Percentiles rank a stretch among this genome's conserved stretches.
phyloP scores from a whole-genome alignment of 1,140 invertebrate species.

The Colletes latitarsis region DNA sequence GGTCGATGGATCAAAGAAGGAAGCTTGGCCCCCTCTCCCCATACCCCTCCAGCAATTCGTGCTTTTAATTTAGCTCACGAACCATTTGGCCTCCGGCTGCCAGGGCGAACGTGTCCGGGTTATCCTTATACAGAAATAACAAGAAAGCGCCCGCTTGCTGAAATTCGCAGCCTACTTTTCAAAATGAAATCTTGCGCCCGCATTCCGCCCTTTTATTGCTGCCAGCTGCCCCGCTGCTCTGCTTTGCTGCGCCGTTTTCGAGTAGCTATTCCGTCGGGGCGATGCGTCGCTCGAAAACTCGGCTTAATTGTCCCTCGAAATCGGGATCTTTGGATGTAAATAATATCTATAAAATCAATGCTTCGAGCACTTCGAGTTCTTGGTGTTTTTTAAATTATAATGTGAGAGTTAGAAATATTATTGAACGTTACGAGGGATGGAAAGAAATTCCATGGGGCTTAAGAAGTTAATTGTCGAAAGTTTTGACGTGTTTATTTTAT shows the following conservation, averaged over 20 bases:
- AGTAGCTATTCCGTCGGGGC: background rate
- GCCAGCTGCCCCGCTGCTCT: background rate
- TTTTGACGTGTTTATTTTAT: too few species aligned
- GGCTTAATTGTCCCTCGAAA: too few species aligned
- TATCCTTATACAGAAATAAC: constrained; percentile 59
- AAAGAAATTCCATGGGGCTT: too few species aligned
- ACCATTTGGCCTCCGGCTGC: constrained; percentile 64
- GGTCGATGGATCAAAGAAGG: constrained; percentile 74
- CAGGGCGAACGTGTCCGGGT: constrained; percentile 60
- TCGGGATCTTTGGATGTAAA: too few species aligned
- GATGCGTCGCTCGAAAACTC: too few species aligned
- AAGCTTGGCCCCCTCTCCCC: constrained; percentile 24
- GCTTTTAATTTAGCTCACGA: constrained; percentile 78
- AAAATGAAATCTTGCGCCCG: background rate
- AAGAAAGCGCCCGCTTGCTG: constrained; percentile 33
- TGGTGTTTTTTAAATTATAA: too few species aligned
- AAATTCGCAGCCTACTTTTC: constrained; percentile 42
- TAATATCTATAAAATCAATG: too few species aligned
- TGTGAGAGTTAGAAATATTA: too few species aligned
- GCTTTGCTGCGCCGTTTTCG: background rate
- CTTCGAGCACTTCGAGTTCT: too few species aligned
- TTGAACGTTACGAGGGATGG: too few species aligned
- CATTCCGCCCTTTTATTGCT: constrained; percentile 13
- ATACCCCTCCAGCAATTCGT: constrained; percentile 70
- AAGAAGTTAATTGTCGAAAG: too few species aligned